phyloP scores from a whole-genome alignment of 2,888 invertebrate genomes.

The Campoplex nolae region DNA sequence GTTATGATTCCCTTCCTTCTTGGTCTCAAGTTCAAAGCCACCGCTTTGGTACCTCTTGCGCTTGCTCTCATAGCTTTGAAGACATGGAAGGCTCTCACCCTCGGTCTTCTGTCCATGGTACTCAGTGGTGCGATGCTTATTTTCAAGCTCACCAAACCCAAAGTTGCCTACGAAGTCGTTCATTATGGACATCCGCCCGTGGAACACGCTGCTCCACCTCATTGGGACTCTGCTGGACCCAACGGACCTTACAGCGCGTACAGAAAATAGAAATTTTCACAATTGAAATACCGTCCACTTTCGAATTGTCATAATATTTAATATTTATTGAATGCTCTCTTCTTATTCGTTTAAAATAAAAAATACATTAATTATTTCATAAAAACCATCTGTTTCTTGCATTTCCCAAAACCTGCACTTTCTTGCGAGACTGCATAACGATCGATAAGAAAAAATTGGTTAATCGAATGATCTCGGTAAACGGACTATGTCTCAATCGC shows the following conservation, averaged over 20 bases:
- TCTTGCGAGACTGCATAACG: neutral
- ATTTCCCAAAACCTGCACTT: neutral
- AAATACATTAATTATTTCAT: slow-evolving; percentile 70
- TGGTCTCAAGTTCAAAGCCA: slow-evolving; percentile 94
- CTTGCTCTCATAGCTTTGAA: slow-evolving; percentile 93
- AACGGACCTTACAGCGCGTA: slow-evolving; percentile 83
- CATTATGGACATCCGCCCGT: slow-evolving; percentile 92
- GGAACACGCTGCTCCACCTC: slow-evolving; percentile 86
- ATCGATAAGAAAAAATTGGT: neutral
- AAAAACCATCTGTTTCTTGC: slow-evolving; percentile 43
- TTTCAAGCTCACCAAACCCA: slow-evolving; percentile 95
- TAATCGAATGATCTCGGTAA: neutral
- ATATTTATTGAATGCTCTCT: slow-evolving; percentile 76
- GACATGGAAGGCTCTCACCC: slow-evolving; percentile 95
- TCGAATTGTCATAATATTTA: slow-evolving; percentile 70
- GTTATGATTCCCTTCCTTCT: slow-evolving; percentile 94
- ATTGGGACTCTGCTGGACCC: slow-evolving; percentile 81
- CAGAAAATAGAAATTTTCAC: slow-evolving; percentile 75
- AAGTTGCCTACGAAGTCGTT: slow-evolving; percentile 95
- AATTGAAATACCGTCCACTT: slow-evolving; percentile 49
- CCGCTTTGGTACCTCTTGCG: slow-evolving; percentile 92
- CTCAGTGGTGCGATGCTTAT: slow-evolving; percentile 94
- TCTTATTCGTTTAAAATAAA: slow-evolving; percentile 77
- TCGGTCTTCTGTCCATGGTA: slow-evolving; percentile 93
- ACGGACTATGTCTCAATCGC: slow-evolving; percentile 12